phyloP scores from a whole-genome alignment of 2,113 vertebrate species.

The Psettodes erumei region DNA sequence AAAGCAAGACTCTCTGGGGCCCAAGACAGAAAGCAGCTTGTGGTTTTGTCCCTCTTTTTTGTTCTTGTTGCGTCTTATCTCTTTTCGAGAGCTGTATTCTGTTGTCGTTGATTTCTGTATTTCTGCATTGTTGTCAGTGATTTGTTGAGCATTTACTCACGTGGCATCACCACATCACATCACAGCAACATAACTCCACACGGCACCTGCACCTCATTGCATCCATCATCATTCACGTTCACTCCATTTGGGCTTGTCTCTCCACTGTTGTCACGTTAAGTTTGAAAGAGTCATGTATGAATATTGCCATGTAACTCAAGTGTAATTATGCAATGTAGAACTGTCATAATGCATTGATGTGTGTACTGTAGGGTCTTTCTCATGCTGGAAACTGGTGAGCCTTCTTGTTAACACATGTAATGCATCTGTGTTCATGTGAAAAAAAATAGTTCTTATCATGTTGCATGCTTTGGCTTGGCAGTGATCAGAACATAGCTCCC shows the following conservation, averaged over 20 bases:
- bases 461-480: slow-evolving; percentile 80
- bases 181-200: slow-evolving; percentile 57
- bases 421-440: slow-evolving; percentile 81
- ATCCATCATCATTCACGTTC: slow-evolving; percentile 63
- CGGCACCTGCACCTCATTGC: slow-evolving; percentile 60
- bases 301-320: slow-evolving; percentile 60
- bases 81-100: slow-evolving; percentile 66
- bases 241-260: slow-evolving; percentile 74
- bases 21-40: slow-evolving; percentile 71
- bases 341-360: slow-evolving; percentile 70
- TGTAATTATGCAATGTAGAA: slow-evolving; percentile 61
- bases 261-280: slow-evolving; percentile 73
- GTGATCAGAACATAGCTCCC: slow-evolving; percentile 71
- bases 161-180: slow-evolving; percentile 60
- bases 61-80: slow-evolving; percentile 60
- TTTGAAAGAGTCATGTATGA: slow-evolving; percentile 62
- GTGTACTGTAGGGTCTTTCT: slow-evolving; percentile 62
- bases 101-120: slow-evolving; percentile 73
- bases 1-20: slow-evolving; percentile 70
- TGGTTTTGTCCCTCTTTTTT: slow-evolving; percentile 59
- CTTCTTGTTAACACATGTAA: slow-evolving; percentile 74
- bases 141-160: slow-evolving; percentile 71
- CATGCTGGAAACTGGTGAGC: slow-evolving; percentile 65
- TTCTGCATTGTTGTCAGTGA: slow-evolving; percentile 78
- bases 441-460: slow-evolving; percentile 72